Evolutionary conservation across 2,888 invertebrate genomes (phyloP).

Genomic region (Teleogryllus oceanicus): DNA sequence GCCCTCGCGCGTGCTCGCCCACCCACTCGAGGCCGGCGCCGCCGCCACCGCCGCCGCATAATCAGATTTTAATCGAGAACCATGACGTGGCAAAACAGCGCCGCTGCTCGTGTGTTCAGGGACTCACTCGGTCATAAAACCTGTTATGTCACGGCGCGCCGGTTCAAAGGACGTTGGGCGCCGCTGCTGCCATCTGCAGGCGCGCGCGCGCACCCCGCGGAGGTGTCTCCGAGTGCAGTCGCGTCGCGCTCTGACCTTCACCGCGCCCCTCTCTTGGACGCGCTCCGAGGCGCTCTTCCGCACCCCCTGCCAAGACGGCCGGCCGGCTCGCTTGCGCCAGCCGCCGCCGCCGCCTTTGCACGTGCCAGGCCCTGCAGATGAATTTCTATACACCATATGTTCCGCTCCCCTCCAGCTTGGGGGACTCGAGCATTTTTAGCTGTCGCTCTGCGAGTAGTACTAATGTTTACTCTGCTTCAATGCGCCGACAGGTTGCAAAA

Average conservation of each 20-base stretch:
- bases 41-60: neutral
- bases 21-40: neutral
- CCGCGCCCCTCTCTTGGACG: neutral
- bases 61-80: conserved; percentile 10
- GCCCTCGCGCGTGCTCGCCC: neutral
- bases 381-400: too few relatives aligned
- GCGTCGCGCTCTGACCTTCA: neutral
- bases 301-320: neutral
- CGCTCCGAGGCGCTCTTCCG: neutral
- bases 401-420: too few relatives aligned
- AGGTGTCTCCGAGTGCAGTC: neutral
- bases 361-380: too few relatives aligned
- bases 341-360: too few relatives aligned
- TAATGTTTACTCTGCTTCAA: too few relatives aligned
- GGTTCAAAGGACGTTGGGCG: neutral
- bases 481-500: too few relatives aligned
- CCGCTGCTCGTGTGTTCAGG: neutral
- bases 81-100: conserved; percentile 6
- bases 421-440: too few relatives aligned
- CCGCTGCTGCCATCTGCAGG: too few relatives aligned
- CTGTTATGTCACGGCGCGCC: neutral
- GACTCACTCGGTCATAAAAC: neutral
- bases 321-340: neutral
- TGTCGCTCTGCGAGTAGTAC: too few relatives aligned
- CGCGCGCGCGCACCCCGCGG: neutral